phyloP scores from a whole-genome alignment of 2,888 invertebrate genomes.

The Tridacna crocea region DNA sequence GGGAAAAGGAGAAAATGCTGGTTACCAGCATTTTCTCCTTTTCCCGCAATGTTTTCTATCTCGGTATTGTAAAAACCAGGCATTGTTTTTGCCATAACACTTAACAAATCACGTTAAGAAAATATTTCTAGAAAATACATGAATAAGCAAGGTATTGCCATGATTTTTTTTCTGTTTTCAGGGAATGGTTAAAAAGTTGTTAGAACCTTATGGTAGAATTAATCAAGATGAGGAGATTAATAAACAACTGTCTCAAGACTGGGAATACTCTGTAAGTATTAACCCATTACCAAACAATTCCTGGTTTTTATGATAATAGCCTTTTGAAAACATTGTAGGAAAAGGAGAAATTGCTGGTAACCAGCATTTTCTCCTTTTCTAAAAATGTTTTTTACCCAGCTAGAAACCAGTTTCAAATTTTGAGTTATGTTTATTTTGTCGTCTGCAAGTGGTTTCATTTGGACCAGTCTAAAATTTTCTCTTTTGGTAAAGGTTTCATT shows the following conservation, averaged over 20 bases:
- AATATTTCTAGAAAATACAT: too few species aligned
- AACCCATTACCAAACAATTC: background rate
- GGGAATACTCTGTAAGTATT: slow-evolving; percentile 74
- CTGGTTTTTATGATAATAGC: background rate
- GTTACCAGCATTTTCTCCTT: background rate
- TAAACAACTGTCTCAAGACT: slow-evolving; percentile 71
- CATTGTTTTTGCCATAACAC: too few species aligned
- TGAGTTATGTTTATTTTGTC: background rate
- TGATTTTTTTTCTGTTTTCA: slow-evolving; percentile 5
- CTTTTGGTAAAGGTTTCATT: background rate
- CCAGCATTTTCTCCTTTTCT: background rate
- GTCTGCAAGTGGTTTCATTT: background rate
- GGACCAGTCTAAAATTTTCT: background rate
- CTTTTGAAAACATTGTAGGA: background rate
- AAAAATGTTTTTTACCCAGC: background rate
- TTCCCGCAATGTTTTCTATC: background rate
- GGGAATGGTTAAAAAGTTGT: slow-evolving; percentile 57
- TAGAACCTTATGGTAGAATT: slow-evolving; percentile 68
- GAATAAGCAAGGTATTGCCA: too few species aligned
- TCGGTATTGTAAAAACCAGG: too few species aligned
- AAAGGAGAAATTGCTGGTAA: background rate
- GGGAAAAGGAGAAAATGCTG: too few species aligned
- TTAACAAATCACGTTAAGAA: too few species aligned
- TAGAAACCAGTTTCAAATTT: background rate
- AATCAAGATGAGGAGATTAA: slow-evolving; percentile 69